Evolutionary conservation across 2,113 vertebrate species (phyloP), one percentile per base, ranked within the genome.

Genomic region (Promerops cafer): DNA sequence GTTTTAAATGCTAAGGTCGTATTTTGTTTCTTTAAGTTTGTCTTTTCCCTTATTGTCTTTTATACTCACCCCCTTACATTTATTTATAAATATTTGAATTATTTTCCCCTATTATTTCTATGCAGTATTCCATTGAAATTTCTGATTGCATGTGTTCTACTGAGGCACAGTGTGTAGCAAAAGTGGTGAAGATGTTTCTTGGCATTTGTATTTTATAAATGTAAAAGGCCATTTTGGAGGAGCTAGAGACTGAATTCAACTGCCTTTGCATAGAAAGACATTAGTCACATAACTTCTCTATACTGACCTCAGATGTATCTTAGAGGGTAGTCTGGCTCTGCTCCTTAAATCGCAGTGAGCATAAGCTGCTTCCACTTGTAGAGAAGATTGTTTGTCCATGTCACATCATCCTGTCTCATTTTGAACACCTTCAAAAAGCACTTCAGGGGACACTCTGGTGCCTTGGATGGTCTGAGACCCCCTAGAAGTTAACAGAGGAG

Each of bases 131-230:
- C 10, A 15, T 52, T 24, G 28, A 54, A 68, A 35, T 23, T 42
- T 84, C 35, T 52, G 7, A 42, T 60, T 47, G 2, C 30, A 16
- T 77, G 82, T 79, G 10, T 72, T 88, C 37, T 65, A 2, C 7
- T 64, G 21, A 16, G 30, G 4, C 6, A n/a, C 4, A 28, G 6
- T 4, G 1, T 77, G 3, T 27, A 33, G 10, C 10, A 79, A 28
- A 33, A 85, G 2, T 6, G 2, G 35, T 33, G 37, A n/a, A 52
- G 21, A 3, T 0, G 1, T 85, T 61, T 74, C 28, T 50, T 49
- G 2, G 10, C 27, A 9, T 50, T 42, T 59, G 7, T n/a, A 31
- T 68, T 79, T 72, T 28, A 16, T 69, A 18, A 82, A 57, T 6
- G 0, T 44, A 42, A 37, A 33, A 44, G 10, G 1, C 6, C 8